Conservation (phyloP, 1,140 invertebrate species). For the Tetragonula clypearis region DNA sequence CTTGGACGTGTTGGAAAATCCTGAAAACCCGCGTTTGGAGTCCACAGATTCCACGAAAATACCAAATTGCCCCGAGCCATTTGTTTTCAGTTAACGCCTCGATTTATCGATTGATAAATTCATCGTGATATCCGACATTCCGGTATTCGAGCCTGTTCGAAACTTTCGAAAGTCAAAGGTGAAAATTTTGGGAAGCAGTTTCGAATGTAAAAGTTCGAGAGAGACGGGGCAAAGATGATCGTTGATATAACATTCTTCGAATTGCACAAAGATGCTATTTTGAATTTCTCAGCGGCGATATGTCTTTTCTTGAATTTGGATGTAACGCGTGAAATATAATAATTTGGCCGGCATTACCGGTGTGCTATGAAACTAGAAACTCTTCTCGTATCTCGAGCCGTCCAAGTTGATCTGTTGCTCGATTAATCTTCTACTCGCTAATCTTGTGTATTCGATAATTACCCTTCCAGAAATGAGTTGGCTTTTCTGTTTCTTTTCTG, state of each 20-base stretch:
- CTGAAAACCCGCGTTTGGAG: conserved; percentile 27
- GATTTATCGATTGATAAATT: not conserved
- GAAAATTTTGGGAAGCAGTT: not conserved
- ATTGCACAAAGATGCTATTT: conserved; percentile 55
- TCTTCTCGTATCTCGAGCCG: not conserved
- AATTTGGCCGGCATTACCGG: conserved; percentile 23
- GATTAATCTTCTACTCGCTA: conserved; percentile 2
- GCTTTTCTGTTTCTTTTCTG: too few relatives aligned
- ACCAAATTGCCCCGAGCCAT: not conserved
- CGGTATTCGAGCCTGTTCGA: too few relatives aligned
- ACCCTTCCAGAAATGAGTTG: too few relatives aligned
- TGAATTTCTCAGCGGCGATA: conserved; percentile 34
- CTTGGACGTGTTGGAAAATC: conserved; percentile 70
- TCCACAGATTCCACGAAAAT: conserved; percentile 49
- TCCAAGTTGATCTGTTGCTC: not conserved
- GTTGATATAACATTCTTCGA: not conserved
- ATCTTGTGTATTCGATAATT: not conserved
- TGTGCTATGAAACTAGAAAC: not conserved
- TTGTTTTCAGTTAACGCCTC: not conserved
- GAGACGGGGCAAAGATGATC: not conserved
- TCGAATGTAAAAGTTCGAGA: too few relatives aligned
- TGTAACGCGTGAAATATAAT: conserved; percentile 38
- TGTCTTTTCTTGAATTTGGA: conserved; percentile 33
- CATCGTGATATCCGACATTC: too few relatives aligned
- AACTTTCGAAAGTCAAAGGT: too few relatives aligned